A percentile compares a stretch with the other conserved stretches of the same genome.
Evolutionary conservation across 2,888 invertebrate species (phyloP).

Genomic region (Ceratothoa steindachneri): DNA sequence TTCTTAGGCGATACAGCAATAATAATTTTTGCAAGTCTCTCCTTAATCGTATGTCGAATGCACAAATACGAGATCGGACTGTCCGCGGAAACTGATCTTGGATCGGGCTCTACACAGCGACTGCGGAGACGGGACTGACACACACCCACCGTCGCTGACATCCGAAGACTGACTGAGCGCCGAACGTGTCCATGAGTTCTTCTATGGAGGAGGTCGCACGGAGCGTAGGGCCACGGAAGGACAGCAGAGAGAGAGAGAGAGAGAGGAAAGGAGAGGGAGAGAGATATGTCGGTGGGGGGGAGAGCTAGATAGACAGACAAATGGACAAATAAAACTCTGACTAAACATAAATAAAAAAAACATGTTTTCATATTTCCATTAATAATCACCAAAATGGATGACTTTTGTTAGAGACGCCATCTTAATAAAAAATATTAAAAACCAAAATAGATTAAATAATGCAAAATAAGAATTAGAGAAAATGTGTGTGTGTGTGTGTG

Average conservation of each 20-base stretch:
- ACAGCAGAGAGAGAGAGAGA: constrained; percentile 9
- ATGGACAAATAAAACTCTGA: not conserved
- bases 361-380: not conserved
- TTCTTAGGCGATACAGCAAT: too few relatives aligned
- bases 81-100: not conserved
- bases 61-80: constrained; percentile 1
- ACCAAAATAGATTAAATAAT: not conserved
- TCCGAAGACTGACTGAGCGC: constrained; percentile 10
- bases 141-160: not conserved
- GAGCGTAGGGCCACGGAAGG: constrained; percentile 13
- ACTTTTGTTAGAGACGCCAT: too few relatives aligned
- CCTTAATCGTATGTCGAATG: too few relatives aligned
- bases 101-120: not conserved
- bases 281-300: not conserved
- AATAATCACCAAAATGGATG: too few relatives aligned
- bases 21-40: too few relatives aligned
- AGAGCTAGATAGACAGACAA: not conserved
- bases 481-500: too few relatives aligned
- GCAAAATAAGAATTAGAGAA: not conserved
- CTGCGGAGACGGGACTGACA: not conserved
- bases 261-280: constrained; percentile 6
- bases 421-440: not conserved
- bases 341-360: not conserved
- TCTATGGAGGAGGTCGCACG: constrained; percentile 13
- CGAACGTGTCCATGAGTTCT: constrained; percentile 2